Evolutionary conservation across 2,888 invertebrate species (phyloP), one percentile per base, ranked within the genome.

Genomic region (Lepeophtheirus nordmannii): DNA sequence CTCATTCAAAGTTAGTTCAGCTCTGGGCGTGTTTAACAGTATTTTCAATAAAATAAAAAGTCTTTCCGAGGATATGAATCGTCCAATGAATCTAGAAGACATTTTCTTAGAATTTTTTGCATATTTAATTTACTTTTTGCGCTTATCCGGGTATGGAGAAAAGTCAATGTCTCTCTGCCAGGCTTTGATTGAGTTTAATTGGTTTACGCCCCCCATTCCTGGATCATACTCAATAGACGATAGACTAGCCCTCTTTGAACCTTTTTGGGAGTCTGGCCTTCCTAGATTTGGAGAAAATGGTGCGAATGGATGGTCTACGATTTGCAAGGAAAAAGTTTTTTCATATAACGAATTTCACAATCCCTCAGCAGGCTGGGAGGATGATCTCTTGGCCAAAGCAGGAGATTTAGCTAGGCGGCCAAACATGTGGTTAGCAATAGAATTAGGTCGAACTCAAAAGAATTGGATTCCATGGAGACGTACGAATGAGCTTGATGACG

Each of bases 241-340:
- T 14, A 71, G 71, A 57, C 68, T 73, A 40, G 70, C 71, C n/a
- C 70, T 72, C 53, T 74, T 77, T 71, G 76, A 76, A 69, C 73
- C 73, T 23, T 77, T 76, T 70, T 77, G 77, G 77, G 76, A 77
- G 58, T 74, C 74, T 69, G 72, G 72, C 22, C 71, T 72, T 41
- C 70, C 75, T 3, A 70, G 75, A 67, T 72, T 77, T 69, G 77
- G 76, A n/a, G 75, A 76, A 68, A 66, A 68, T 5, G 72, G 71
- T 10, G 74, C 76, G 10, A 65, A 68, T 30, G 76, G 76, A 1
- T 77, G 77, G 77, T 68, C 69, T 53, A 68, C 70, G 12, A 74
- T 74, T 71, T 68, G 71, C 62, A 67, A 66, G 38, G 59, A 67
- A 30, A 68, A 67, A 30, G 20, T 5, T 11, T 20, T 22, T 9